Percentiles rank a stretch among this genome's conserved stretches.
Evolutionary conservation across 2,797 vertebrate species (phyloP).

Genomic region (Lindbergichthys nudifrons): DNA sequence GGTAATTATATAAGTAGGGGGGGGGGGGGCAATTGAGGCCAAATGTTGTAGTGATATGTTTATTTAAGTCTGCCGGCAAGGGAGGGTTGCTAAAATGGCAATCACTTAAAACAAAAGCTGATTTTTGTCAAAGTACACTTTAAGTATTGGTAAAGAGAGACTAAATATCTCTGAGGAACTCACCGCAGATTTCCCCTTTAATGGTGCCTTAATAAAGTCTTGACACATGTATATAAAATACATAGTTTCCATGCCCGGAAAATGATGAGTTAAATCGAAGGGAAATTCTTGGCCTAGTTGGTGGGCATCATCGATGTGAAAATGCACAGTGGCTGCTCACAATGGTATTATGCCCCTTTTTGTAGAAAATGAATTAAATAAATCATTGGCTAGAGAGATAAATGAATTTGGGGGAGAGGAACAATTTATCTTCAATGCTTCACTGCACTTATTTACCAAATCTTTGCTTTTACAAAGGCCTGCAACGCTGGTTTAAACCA

Average conservation of each 20-base stretch:
- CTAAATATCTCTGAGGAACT: not conserved
- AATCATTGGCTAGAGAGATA: slow-evolving; percentile 69
- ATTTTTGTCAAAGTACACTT: not conserved
- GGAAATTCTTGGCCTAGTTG: slow-evolving; percentile 21
- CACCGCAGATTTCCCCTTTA: slow-evolving; percentile 19
- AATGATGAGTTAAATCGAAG: slow-evolving; percentile 36
- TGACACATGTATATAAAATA: slow-evolving; percentile 27
- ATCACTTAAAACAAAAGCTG: slow-evolving; percentile 9
- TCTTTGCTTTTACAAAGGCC: slow-evolving; percentile 73
- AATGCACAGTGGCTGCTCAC: slow-evolving; percentile 47
- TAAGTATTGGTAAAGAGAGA: not conserved
- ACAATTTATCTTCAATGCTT: slow-evolving; percentile 78
- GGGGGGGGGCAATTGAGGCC: slow-evolving; percentile 16
- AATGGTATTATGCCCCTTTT: slow-evolving; percentile 56
- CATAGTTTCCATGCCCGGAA: slow-evolving; percentile 24
- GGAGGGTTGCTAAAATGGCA: slow-evolving; percentile 19
- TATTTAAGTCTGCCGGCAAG: slow-evolving; percentile 23
- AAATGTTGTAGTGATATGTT: slow-evolving; percentile 29
- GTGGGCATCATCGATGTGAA: slow-evolving; percentile 42
- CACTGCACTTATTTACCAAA: slow-evolving; percentile 79
- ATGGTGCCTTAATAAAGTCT: slow-evolving; percentile 42
- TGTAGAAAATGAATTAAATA: slow-evolving; percentile 70
- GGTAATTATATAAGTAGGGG: slow-evolving; percentile 21
- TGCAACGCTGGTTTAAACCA: slow-evolving; percentile 54
- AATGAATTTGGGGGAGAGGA: slow-evolving; percentile 76